These are phyloP conservation scores for Danaus melanippus DNA, from an alignment of 1,140 invertebrate genomes.

Conservation along the genomic window DNA sequence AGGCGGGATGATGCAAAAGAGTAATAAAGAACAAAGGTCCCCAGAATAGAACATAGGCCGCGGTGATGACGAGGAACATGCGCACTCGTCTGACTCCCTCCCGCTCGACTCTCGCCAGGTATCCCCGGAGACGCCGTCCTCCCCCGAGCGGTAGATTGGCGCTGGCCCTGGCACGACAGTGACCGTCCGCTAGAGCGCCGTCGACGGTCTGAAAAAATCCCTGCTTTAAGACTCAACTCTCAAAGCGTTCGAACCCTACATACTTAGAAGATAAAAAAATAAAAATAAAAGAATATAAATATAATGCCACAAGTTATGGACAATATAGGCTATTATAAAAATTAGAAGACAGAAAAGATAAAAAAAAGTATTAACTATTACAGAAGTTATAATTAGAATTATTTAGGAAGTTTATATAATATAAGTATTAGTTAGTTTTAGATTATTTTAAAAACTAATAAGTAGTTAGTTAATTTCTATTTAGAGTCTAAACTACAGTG, in stretches of 20 bases:
- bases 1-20: conserved; percentile 79
- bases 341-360: no score
- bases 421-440: no score
- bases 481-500: conserved; percentile 12
- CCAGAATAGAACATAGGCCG: conserved; percentile 90
- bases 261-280: neutral
- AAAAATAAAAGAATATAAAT: no score
- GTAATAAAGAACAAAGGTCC: conserved; percentile 90
- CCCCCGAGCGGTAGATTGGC: conserved; percentile 76
- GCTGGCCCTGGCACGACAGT: conserved; percentile 41
- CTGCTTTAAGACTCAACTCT: neutral
- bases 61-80: conserved; percentile 89
- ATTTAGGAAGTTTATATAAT: no score
- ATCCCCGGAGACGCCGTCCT: conserved; percentile 83
- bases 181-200: conserved; percentile 49
- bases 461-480: no score
- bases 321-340: no score
- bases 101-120: conserved; percentile 82
- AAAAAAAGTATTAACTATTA: neutral
- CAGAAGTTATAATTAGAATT: no score
- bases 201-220: conserved; percentile 54
- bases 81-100: conserved; percentile 85
- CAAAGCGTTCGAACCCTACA: no score
- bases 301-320: no score
- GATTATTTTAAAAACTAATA: no score